Percentiles rank a stretch among this genome's conserved stretches.
phyloP scores from a whole-genome alignment of 2,888 invertebrate species.

The Drosophila paramelanica region DNA sequence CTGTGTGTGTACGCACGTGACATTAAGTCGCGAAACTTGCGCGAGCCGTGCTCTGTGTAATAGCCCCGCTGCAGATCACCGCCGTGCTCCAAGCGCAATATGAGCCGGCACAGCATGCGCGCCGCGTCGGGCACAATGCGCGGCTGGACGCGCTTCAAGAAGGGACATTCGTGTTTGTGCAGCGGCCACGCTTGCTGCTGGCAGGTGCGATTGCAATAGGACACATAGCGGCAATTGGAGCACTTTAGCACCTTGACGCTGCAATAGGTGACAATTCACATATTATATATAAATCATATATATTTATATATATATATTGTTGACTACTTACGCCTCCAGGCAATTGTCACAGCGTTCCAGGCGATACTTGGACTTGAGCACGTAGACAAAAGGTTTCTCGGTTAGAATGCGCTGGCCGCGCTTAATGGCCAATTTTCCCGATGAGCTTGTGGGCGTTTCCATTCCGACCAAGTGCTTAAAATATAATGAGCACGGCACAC shows the following conservation, averaged over 20 bases:
- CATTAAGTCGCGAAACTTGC: constrained; percentile 94
- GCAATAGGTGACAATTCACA: constrained; percentile 37
- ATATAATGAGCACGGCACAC: constrained; percentile 23
- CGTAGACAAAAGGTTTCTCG: constrained; percentile 91
- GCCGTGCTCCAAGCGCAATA: constrained; percentile 87
- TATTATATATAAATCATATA: not conserved
- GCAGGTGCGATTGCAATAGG: constrained; percentile 92
- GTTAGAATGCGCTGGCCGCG: constrained; percentile 89
- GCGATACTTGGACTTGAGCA: constrained; percentile 89
- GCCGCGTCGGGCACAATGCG: constrained; percentile 93
- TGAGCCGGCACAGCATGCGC: constrained; percentile 91
- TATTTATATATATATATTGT: too few relatives aligned
- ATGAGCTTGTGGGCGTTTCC: constrained; percentile 17
- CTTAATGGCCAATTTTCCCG: constrained; percentile 36
- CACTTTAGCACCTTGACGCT: constrained; percentile 92
- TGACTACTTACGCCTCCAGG: constrained; percentile 88
- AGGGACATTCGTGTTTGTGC: constrained; percentile 93
- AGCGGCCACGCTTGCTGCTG: constrained; percentile 93
- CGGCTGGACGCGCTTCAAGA: constrained; percentile 90
- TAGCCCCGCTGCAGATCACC: constrained; percentile 89
- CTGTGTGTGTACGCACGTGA: constrained; percentile 89
- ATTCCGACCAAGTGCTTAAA: constrained; percentile 28
- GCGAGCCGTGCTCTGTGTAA: constrained; percentile 89
- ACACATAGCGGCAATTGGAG: constrained; percentile 92
- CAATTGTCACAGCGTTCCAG: constrained; percentile 91